A percentile compares a stretch with the other conserved stretches of the same genome.
Conservation (phyloP, 2,797 vertebrate species). For the Schizothorax lantsangensis region DNA sequence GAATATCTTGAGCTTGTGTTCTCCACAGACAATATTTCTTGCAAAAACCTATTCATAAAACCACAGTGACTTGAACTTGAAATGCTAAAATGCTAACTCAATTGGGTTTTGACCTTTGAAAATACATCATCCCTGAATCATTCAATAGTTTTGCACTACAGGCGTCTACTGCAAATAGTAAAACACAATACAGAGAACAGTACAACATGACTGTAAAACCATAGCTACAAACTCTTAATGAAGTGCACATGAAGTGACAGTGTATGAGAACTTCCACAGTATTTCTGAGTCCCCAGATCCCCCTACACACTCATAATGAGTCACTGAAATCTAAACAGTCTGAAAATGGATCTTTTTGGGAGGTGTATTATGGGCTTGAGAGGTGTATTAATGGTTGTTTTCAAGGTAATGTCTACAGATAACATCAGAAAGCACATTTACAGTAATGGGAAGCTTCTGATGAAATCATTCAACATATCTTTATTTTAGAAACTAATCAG, state of each 20-base stretch:
- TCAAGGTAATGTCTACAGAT: background rate
- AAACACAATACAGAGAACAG: background rate
- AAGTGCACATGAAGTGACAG: background rate
- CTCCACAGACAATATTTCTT: background rate
- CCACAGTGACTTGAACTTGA: background rate
- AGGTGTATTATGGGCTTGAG: background rate
- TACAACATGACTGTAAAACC: background rate
- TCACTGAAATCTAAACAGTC: background rate
- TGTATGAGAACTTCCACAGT: background rate
- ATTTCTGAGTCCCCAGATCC: background rate
- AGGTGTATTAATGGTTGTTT: background rate
- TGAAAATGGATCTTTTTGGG: background rate
- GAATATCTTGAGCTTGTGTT: background rate
- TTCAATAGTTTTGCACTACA: background rate
- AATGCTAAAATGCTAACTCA: background rate
- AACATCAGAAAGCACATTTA: background rate
- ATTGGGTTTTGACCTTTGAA: background rate
- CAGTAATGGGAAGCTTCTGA: background rate
- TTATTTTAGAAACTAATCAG: background rate
- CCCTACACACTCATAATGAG: background rate
- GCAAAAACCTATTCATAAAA: background rate
- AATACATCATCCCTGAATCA: background rate
- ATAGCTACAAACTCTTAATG: background rate
- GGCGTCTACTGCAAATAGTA: background rate
- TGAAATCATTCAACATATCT: background rate